These are phyloP conservation scores for Lytechinus variegatus DNA, from an alignment of 35 echinoderm and acorn worm genomes.

Conservation along the genomic window DNA sequence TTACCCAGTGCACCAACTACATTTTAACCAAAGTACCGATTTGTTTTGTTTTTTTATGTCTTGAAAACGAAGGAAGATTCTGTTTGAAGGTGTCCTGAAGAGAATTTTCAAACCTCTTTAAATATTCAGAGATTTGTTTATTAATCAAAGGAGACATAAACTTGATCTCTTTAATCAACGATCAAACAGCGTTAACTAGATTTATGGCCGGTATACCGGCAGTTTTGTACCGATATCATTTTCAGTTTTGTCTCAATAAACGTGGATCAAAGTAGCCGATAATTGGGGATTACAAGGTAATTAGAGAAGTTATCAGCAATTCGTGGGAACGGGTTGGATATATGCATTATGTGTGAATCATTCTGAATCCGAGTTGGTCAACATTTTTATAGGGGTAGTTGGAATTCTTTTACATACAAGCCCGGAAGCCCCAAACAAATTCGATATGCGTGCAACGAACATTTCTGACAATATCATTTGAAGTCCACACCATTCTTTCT, in stretches of 20 bases:
- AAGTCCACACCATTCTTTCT: neutral
- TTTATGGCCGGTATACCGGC: slow-evolving; percentile 10
- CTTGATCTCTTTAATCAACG: neutral
- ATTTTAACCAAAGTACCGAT: neutral
- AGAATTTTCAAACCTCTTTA: neutral
- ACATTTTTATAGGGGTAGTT: neutral
- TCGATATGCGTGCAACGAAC: neutral
- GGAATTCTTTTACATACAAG: neutral
- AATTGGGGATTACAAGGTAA: slow-evolving; percentile 27
- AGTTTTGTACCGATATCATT: neutral
- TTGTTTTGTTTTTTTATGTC: neutral
- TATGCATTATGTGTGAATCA: neutral
- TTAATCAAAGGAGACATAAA: neutral
- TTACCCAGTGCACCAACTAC: neutral
- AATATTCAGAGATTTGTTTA: neutral
- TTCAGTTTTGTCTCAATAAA: neutral
- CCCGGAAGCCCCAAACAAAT: neutral
- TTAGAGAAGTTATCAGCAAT: slow-evolving; percentile 31
- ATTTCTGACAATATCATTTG: neutral
- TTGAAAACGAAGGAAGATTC: neutral
- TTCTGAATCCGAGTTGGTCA: neutral
- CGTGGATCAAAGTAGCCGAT: neutral
- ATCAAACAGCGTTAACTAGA: slow-evolving; percentile 23
- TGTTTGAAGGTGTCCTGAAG: neutral
- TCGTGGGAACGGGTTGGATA: neutral